Evolutionary conservation across 92 coral and sea anemone genomes (phyloP), one percentile per base, ranked within the genome.

Genomic region (Actinostola sp.): DNA sequence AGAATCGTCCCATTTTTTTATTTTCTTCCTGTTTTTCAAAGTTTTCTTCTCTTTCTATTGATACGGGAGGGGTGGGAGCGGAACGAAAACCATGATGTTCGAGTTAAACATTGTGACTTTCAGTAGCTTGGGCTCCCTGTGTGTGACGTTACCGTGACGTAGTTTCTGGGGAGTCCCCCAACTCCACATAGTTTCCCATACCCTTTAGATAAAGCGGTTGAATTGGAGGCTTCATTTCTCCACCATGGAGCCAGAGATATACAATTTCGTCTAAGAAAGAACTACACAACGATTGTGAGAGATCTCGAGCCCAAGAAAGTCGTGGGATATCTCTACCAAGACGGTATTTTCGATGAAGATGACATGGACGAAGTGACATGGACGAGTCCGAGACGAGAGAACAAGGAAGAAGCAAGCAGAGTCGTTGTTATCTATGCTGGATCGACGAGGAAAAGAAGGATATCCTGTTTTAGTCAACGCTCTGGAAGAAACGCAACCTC

Each of bases 301-400:
- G 98, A 94, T 70, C 33, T 94, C 25, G 98, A 94, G 42, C 92
- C 98, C 0, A 41, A 46, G 13, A 88, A 87, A 64, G 48, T 88
- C 28, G 65, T 92, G 39, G 81, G 85, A 13, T 83, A 71, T 46
- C 76, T 94, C 17, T 88, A 76, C 29, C 98, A 94, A 61, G 97
- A 88, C 23, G 97, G 79, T 6, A 79, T 91, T 19, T 52, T 94
- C 32, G 95, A 94, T 45, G n/a, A 19, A 14, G 98, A 94, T 24
- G 90, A 87, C 32, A 77, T 83, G 84, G 98, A 86, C 0, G 95
- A 91, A 14, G n/a, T n/a, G n/a, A n/a, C n/a, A n/a, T 83, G 84
- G 98, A 86, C 0, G 95, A 91, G 90, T 94, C 5, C 70, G 81
- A 35, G 51, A 57, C 30, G 86, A 83, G 49, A 61, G 65, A 51